Conservation (phyloP, 2,113 vertebrate species). For the Percina caprodes region DNA sequence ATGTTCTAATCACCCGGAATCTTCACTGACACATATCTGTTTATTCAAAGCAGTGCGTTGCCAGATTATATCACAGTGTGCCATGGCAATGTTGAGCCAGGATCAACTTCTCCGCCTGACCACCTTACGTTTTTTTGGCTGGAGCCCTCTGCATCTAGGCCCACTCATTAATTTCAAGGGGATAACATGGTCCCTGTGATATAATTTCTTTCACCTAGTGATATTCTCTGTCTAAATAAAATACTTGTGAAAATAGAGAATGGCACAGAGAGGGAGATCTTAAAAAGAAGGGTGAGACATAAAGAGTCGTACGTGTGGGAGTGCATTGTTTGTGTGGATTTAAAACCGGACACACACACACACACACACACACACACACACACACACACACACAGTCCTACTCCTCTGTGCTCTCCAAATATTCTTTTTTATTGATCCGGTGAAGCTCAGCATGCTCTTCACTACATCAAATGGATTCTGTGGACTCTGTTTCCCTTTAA, state of each 20-base stretch:
- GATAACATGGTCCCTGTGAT: too few species aligned
- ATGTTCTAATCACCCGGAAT: too few species aligned
- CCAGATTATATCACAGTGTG: too few species aligned
- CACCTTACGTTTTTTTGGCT: too few species aligned
- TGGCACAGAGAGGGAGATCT: slow-evolving; percentile 4
- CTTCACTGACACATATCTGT: too few species aligned
- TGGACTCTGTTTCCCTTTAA: slow-evolving; percentile 30
- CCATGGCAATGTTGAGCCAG: too few species aligned
- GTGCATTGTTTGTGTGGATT: slow-evolving; percentile 15
- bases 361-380: background rate
- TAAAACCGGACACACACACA: slow-evolving; percentile 5
- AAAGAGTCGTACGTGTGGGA: slow-evolving; percentile 8
- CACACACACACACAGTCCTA: slow-evolving; percentile 6
- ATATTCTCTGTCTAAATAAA: too few species aligned
- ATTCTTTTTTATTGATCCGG: slow-evolving; percentile 47
- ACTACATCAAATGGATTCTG: slow-evolving; percentile 26
- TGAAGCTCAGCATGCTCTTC: background rate
- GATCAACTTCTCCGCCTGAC: too few species aligned
- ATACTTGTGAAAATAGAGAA: slow-evolving; percentile 22
- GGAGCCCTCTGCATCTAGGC: too few species aligned
- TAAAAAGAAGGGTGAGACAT: background rate
- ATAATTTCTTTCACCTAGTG: too few species aligned
- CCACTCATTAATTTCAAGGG: too few species aligned
- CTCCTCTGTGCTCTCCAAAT: slow-evolving; percentile 2
- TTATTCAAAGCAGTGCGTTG: too few species aligned